These are phyloP conservation scores for Dicrurus megarhynchus DNA, from an alignment of 2,113 vertebrate genomes.

Conservation along the genomic window DNA sequence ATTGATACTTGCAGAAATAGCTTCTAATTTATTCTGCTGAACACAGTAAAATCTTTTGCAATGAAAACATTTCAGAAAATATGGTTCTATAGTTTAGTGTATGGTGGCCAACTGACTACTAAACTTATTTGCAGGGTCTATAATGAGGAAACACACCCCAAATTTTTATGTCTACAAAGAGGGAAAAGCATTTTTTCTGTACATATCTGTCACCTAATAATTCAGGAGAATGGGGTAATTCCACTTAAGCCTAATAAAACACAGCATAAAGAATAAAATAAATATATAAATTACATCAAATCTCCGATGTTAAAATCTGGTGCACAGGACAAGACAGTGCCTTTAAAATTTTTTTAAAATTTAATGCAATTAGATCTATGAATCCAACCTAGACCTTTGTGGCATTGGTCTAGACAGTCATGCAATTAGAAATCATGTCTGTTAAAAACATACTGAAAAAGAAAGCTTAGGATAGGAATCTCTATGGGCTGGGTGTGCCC, in stretches of 20 bases:
- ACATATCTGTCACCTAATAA: not conserved
- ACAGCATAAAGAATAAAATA: not conserved
- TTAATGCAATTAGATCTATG: not conserved
- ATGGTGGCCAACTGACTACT: not conserved
- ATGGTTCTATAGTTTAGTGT: not conserved
- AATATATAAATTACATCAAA: not conserved
- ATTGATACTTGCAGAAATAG: not conserved
- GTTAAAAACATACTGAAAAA: not conserved
- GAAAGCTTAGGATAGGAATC: not conserved
- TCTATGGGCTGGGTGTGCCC: not conserved
- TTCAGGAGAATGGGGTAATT: not conserved
- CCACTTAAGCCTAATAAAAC: not conserved
- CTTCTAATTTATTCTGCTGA: not conserved
- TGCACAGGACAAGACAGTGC: not conserved
- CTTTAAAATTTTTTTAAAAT: fast-evolving
- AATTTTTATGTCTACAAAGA: not conserved
- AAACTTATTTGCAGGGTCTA: not conserved
- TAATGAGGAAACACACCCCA: not conserved
- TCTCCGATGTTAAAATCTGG: not conserved
- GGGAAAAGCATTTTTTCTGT: not conserved
- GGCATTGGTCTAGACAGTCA: not conserved
- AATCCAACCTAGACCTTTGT: not conserved
- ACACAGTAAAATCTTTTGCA: not conserved
- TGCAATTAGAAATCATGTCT: not conserved
- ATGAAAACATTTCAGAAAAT: not conserved